Conservation (phyloP, 2,113 vertebrate genomes). For the Tragulus kanchil region DNA sequence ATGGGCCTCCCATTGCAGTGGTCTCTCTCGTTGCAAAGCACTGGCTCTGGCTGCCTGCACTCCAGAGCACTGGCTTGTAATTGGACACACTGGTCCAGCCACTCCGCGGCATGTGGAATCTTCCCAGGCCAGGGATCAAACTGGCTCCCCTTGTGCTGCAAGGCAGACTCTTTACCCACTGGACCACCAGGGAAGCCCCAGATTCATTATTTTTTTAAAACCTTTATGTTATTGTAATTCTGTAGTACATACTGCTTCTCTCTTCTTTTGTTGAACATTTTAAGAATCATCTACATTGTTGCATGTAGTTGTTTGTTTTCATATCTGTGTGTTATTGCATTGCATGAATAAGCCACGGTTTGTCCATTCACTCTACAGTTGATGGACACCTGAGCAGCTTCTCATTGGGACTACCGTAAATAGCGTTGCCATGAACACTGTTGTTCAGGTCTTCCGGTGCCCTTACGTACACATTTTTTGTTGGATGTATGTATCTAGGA, state of each 20-base stretch:
- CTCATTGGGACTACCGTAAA: neutral
- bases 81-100: too few relatives aligned
- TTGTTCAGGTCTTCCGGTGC: neutral
- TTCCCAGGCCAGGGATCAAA: too few relatives aligned
- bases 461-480: neutral
- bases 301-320: neutral
- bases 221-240: neutral
- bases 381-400: neutral
- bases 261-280: neutral
- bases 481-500: neutral
- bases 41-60: too few relatives aligned
- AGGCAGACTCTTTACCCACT: too few relatives aligned
- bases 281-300: neutral
- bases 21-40: too few relatives aligned
- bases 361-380: neutral
- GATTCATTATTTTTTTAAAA: neutral
- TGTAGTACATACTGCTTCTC: neutral
- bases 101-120: too few relatives aligned
- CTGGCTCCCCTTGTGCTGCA: too few relatives aligned
- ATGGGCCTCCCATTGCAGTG: too few relatives aligned
- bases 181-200: too few relatives aligned
- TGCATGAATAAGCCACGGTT: neutral
- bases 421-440: neutral
- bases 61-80: too few relatives aligned
- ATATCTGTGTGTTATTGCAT: neutral